Evolutionary conservation across 2,888 invertebrate genomes (phyloP).

Genomic region (Punctoribates punctum): DNA sequence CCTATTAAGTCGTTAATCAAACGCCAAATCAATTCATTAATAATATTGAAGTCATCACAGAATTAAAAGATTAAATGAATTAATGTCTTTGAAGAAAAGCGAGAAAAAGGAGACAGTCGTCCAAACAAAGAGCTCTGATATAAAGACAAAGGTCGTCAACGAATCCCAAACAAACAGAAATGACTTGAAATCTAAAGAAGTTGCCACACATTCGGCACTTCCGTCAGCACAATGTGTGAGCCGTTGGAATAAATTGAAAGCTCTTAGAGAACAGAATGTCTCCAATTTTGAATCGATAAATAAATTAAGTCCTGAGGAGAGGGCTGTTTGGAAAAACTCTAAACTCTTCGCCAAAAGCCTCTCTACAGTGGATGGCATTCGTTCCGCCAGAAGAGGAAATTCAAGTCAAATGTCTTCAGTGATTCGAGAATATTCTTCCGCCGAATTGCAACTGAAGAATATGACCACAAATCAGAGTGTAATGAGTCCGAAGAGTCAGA

Average conservation of each 20-base stretch:
- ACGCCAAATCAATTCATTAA: background rate
- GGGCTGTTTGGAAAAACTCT: conserved; percentile 7
- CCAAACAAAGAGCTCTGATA: background rate
- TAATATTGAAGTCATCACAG: background rate
- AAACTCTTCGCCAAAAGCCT: conserved; percentile 9
- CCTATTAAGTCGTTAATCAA: background rate
- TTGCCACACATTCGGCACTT: background rate
- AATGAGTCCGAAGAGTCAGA: background rate
- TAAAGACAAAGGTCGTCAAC: background rate
- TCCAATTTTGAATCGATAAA: background rate
- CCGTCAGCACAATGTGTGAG: background rate
- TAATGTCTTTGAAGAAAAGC: conserved; percentile 9
- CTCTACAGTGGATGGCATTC: background rate
- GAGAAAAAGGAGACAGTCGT: background rate
- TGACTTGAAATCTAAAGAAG: conserved; percentile 2
- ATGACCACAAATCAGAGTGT: background rate
- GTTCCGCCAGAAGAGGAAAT: background rate
- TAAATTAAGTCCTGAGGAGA: conserved; percentile 1
- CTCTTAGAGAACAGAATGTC: background rate
- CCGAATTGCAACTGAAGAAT: background rate
- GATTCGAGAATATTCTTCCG: background rate
- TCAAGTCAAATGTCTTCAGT: background rate
- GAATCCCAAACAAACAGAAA: background rate
- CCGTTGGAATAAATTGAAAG: conserved; percentile 18
- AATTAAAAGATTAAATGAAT: conserved; percentile 14